These are phyloP conservation scores for Conistra vaccinii DNA, from an alignment of 2,888 invertebrate genomes.

Conservation along the genomic window DNA sequence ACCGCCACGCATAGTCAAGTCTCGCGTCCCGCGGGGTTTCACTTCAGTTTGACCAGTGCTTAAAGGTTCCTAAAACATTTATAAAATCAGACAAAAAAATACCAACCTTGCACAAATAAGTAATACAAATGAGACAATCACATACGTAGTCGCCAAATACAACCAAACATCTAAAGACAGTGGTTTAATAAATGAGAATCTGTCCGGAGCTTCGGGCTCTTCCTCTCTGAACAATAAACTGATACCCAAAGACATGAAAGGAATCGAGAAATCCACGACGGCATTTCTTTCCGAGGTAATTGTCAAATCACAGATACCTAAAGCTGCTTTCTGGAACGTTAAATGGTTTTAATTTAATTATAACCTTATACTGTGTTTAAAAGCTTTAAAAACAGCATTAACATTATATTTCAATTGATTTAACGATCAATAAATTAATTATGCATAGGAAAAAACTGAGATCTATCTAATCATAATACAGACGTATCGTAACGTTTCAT, in stretches of 20 bases:
- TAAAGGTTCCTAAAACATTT: background rate
- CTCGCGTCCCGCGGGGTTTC: background rate
- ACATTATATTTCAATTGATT: background rate
- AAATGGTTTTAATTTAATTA: background rate
- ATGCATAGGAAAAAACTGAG: background rate
- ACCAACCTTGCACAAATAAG: slow-evolving; percentile 94
- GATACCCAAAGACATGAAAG: slow-evolving; percentile 98
- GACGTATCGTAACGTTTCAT: background rate
- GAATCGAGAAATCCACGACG: slow-evolving; percentile 98
- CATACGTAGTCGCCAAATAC: slow-evolving; percentile 96
- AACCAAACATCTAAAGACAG: slow-evolving; percentile 96
- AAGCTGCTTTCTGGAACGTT: slow-evolving; percentile 94
- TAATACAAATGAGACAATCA: slow-evolving; percentile 95
- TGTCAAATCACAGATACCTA: slow-evolving; percentile 98
- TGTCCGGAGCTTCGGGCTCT: slow-evolving; percentile 93
- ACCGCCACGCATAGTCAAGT: background rate
- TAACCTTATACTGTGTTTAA: too few species aligned
- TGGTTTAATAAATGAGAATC: slow-evolving; percentile 97
- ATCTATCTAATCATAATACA: background rate
- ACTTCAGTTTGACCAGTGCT: background rate
- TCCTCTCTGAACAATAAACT: slow-evolving; percentile 96
- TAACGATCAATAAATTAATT: background rate
- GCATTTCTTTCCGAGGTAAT: slow-evolving; percentile 97
- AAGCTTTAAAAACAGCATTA: background rate
- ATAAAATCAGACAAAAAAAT: background rate